Base-by-base conservation (phyloP, 2,797 vertebrate species). In the Anguilla megastoma region DNA sequence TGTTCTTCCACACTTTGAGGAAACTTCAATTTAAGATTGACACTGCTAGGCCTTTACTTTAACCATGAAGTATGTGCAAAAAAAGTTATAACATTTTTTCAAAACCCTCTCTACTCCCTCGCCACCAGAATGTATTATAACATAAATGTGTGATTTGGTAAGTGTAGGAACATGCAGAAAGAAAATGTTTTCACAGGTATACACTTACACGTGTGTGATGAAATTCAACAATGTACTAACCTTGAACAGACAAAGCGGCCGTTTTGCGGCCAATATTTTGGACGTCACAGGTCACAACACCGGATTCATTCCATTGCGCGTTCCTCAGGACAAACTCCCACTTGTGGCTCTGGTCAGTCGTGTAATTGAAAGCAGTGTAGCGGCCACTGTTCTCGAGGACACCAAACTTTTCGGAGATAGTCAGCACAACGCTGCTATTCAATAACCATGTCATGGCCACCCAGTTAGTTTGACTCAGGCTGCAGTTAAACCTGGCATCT, bases 191-290 rank as follows among this genome's bases (percentile, higher is more conserved):
- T 2, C 69, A 74, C 14, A 30, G 27, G 27, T 74, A 3, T 52
- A n/a, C 6, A n/a, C 1, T 27, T 52, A 27, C 54, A 80, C 1
- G 16, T 27, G n/a, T 48, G 24, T 10, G 21, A 36, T 24, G 79
- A 56, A 84, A 16, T 50, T 6, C 36, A 52, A 33, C 8, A n/a
- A 10, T 85, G 36, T 27, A 85, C 91, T 71, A 85, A 96, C 96
- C 95, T 93, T 96, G 92, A 21, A 96, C 92, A 0, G 48, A 12
- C 7, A 96, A 93, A 24, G 89, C 33, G 54, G 95, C 92, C 0
- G 0, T 87, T 24, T 16, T 21, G 18, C 0, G 0, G 12, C 4
- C 54, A 24, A 21, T 48, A 58, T 91, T 91, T 86, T 85, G 89
- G 41, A 96, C 79, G 0, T 14, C 56, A 90, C 95, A 96, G 9